A percentile compares a stretch with the other conserved stretches of the same genome.
phyloP scores from a whole-genome alignment of 2,888 invertebrate species.

The Caenorhabditis panamensis region DNA sequence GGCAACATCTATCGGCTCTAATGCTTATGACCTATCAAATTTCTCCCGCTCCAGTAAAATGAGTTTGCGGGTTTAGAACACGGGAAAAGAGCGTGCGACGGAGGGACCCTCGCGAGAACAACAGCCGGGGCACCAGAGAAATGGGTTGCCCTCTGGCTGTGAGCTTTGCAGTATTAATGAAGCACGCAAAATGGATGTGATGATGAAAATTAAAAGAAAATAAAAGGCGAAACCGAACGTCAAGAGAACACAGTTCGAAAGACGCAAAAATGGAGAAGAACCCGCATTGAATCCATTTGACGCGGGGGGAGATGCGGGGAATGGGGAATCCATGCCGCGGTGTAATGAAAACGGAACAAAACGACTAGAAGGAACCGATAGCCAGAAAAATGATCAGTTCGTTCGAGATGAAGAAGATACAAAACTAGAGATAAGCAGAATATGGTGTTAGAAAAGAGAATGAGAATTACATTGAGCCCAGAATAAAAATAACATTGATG shows the following conservation, averaged over 20 bases:
- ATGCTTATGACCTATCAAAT: neutral
- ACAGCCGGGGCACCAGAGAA: conserved; percentile 1
- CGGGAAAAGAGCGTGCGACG: neutral
- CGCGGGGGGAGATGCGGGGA: no score
- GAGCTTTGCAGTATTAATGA: conserved; percentile 19
- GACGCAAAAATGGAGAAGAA: neutral
- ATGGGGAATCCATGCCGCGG: no score
- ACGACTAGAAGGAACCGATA: no score
- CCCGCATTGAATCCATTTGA: no score
- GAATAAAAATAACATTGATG: no score
- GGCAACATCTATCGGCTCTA: neutral
- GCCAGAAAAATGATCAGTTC: no score
- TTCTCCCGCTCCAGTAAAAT: neutral
- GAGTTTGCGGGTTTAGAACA: neutral
- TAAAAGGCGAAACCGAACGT: neutral
- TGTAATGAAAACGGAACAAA: no score
- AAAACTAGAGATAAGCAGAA: no score
- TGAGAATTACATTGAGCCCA: no score
- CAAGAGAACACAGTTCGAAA: neutral
- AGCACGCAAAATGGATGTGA: conserved; percentile 9
- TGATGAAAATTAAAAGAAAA: neutral
- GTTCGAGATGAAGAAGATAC: no score
- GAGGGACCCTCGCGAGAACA: conserved; percentile 4
- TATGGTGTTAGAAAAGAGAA: no score
- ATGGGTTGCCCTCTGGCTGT: conserved; percentile 7